phyloP scores from a whole-genome alignment of 2,888 invertebrate genomes.

The Caenorhabditis uteleia region DNA sequence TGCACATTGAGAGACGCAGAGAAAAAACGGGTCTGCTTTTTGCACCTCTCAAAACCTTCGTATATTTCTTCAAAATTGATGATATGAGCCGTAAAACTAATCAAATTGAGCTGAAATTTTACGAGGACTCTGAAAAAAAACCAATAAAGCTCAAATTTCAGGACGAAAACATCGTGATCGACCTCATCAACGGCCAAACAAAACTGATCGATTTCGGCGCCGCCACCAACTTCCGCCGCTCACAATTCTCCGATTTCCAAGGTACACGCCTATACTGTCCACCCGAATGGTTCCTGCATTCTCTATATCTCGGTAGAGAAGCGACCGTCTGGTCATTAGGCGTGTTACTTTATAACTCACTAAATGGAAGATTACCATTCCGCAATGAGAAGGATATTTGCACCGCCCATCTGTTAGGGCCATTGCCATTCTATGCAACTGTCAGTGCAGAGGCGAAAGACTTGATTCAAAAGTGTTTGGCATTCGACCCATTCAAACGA shows the following conservation, averaged over 20 bases:
- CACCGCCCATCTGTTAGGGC: conserved; percentile 66
- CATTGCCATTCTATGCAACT: conserved; percentile 62
- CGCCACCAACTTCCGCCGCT: conserved; percentile 61
- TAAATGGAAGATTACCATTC: conserved; percentile 66
- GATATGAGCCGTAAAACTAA: background rate
- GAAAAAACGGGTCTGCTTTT: too few species aligned
- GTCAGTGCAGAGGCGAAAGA: conserved; percentile 56
- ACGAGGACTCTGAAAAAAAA: too few species aligned
- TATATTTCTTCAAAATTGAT: too few species aligned
- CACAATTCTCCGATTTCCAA: conserved; percentile 66
- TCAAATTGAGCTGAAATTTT: too few species aligned
- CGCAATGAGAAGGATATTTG: conserved; percentile 67
- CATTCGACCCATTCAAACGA: conserved; percentile 60
- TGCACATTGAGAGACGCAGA: too few species aligned
- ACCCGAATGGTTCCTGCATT: conserved; percentile 68
- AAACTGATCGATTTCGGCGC: conserved; percentile 67
- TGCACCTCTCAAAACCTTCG: background rate
- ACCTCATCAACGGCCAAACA: conserved; percentile 62
- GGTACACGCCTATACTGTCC: conserved; percentile 66
- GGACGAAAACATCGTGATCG: conserved; percentile 67
- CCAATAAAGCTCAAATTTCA: too few species aligned
- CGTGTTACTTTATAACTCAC: conserved; percentile 63
- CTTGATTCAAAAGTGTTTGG: conserved; percentile 57
- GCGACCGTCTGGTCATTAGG: conserved; percentile 68
- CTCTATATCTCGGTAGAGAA: conserved; percentile 64